A percentile compares a stretch with the other conserved stretches of the same genome.
phyloP scores from a whole-genome alignment of 2,888 invertebrate genomes.

The Eupithecia insigniata region DNA sequence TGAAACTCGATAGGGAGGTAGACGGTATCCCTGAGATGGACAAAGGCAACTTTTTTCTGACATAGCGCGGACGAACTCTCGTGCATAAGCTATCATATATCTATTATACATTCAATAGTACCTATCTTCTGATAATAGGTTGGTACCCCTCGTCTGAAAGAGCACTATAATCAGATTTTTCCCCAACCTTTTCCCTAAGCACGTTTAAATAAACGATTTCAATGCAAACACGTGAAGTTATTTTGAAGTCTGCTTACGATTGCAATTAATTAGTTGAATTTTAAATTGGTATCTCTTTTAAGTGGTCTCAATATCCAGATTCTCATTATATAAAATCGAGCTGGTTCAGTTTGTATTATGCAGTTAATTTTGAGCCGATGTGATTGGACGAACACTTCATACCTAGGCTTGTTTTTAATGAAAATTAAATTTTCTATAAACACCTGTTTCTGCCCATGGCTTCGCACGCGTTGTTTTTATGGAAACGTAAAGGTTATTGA shows the following conservation, averaged over 20 bases:
- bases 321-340: slow-evolving; percentile 4
- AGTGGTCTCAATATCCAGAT: neutral
- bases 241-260: slow-evolving; percentile 30
- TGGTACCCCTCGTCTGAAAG: too few species aligned
- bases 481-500: neutral
- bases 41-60: too few species aligned
- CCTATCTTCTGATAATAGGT: neutral
- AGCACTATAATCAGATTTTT: slow-evolving; percentile 10
- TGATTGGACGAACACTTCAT: neutral
- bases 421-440: neutral
- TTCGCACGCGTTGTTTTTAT: neutral
- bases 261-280: slow-evolving; percentile 29
- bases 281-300: slow-evolving; percentile 22
- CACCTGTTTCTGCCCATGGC: neutral
- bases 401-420: neutral
- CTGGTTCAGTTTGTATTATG: neutral
- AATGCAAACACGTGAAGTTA: slow-evolving; percentile 23
- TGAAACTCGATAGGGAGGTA: too few species aligned
- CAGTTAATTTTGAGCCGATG: neutral
- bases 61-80: too few species aligned
- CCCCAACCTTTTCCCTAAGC: slow-evolving; percentile 21
- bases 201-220: slow-evolving; percentile 27
- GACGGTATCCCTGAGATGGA: too few species aligned
- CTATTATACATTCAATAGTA: too few species aligned
- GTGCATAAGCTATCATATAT: too few species aligned